A percentile compares a stretch with the other conserved stretches of the same genome.
These are phyloP conservation scores for Gisinianus flammeolus DNA, from an alignment of 2,888 invertebrate genomes.

Conservation along the genomic window DNA sequence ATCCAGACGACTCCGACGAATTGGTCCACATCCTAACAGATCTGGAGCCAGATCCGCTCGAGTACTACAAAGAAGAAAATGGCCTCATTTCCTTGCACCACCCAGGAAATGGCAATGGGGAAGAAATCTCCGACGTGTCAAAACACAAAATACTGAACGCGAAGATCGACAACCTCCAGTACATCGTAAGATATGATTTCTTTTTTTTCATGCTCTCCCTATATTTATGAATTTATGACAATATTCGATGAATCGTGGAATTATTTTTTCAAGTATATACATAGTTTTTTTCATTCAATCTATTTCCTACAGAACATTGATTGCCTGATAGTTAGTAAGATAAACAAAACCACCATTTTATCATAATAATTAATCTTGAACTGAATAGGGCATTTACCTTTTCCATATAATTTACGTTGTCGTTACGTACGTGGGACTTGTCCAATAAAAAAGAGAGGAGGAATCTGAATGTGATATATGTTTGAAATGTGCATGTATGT, in stretches of 20 bases:
- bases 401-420: neutral
- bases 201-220: too few species aligned
- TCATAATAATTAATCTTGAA: too few species aligned
- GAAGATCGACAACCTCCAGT: constrained; percentile 27
- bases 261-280: too few species aligned
- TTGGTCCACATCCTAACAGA: neutral
- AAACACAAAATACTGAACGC: constrained; percentile 23
- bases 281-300: too few species aligned
- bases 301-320: too few species aligned
- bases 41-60: constrained; percentile 3
- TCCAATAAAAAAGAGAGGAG: neutral
- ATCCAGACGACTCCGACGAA: constrained; percentile 31
- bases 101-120: constrained; percentile 28
- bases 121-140: constrained; percentile 12
- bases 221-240: too few species aligned
- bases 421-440: neutral
- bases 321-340: too few species aligned
- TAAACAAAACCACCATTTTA: too few species aligned
- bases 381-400: neutral
- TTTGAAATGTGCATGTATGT: too few species aligned
- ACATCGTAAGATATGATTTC: constrained; percentile 26
- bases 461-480: too few species aligned
- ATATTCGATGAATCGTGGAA: too few species aligned
- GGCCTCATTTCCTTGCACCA: constrained; percentile 38
- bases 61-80: constrained; percentile 17